Conservation (phyloP, 1,140 invertebrate genomes). For the Leptestheria dahalacensis region DNA sequence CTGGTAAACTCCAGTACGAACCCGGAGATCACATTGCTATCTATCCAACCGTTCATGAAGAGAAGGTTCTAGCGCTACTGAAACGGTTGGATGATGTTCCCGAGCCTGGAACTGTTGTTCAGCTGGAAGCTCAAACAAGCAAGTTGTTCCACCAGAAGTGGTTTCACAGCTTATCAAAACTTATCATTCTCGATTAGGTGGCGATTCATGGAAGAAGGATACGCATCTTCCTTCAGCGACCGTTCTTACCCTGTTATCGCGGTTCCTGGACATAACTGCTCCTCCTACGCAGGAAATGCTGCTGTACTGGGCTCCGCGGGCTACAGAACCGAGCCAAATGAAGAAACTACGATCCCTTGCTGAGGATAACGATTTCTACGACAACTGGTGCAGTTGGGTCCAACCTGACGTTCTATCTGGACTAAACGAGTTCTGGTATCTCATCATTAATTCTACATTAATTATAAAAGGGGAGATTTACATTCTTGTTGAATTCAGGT, state of each 20-base stretch:
- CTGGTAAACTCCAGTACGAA: slow-evolving; percentile 37
- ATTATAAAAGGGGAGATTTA: slow-evolving; percentile 72
- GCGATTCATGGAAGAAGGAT: neutral
- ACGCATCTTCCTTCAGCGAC: neutral
- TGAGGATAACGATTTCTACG: slow-evolving; percentile 1
- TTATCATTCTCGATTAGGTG: neutral
- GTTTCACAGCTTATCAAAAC: neutral
- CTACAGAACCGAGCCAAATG: neutral
- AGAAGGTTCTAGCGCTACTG: slow-evolving; percentile 65
- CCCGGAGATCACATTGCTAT: slow-evolving; percentile 90
- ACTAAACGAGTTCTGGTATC: slow-evolving; percentile 47
- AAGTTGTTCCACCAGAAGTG: neutral
- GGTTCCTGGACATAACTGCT: slow-evolving; percentile 5
- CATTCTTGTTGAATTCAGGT: slow-evolving; percentile 82
- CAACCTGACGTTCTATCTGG: neutral
- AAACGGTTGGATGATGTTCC: slow-evolving; percentile 35
- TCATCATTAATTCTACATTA: slow-evolving; percentile 71
- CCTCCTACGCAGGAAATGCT: slow-evolving; percentile 3
- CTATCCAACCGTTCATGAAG: slow-evolving; percentile 59
- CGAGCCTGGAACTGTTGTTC: neutral
- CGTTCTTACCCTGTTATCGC: slow-evolving; percentile 1
- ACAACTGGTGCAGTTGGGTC: neutral
- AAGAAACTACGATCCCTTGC: neutral
- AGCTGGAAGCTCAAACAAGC: neutral
- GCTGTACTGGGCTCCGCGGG: neutral